phyloP scores from a whole-genome alignment of 1,140 invertebrate species.

The Anoplophora glabripennis region DNA sequence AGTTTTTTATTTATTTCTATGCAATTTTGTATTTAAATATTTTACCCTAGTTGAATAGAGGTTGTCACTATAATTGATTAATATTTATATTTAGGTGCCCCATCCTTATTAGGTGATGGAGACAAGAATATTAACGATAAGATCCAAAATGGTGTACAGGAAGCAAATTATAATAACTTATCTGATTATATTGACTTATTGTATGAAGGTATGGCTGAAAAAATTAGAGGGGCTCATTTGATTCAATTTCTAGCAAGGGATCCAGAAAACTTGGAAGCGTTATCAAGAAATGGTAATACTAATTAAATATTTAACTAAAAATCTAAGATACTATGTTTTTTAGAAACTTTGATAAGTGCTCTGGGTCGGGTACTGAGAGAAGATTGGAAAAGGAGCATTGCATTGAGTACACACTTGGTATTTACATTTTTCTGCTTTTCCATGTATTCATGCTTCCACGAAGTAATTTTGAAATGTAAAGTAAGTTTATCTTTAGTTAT shows the following conservation, averaged over 20 bases:
- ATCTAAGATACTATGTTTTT: slow-evolving; percentile 36
- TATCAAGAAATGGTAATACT: slow-evolving; percentile 81
- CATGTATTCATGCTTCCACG: slow-evolving; percentile 93
- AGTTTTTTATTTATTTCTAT: no score
- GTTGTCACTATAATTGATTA: not conserved
- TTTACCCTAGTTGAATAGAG: not conserved
- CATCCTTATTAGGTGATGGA: slow-evolving; percentile 16
- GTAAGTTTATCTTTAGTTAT: slow-evolving; percentile 49
- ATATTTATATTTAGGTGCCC: not conserved
- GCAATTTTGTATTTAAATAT: not conserved
- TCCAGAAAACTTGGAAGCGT: slow-evolving; percentile 89
- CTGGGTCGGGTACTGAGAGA: slow-evolving; percentile 91
- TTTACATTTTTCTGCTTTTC: slow-evolving; percentile 98
- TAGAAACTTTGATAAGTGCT: slow-evolving; percentile 94
- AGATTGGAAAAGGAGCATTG: slow-evolving; percentile 95
- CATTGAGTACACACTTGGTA: slow-evolving; percentile 94
- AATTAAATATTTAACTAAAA: not conserved
- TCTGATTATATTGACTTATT: slow-evolving; percentile 94
- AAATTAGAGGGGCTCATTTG: slow-evolving; percentile 87
- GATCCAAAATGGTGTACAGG: slow-evolving; percentile 7
- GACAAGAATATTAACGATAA: slow-evolving; percentile 27
- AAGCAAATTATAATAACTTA: slow-evolving; percentile 75
- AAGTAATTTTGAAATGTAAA: slow-evolving; percentile 86
- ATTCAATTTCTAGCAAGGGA: slow-evolving; percentile 88
- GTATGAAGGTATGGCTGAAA: slow-evolving; percentile 93